Percentiles rank a stretch among this genome's conserved stretches.
phyloP scores from a whole-genome alignment of 30 jellyfish, hydroid and myxozoan genomes.

The Nemopilema nomurai region DNA sequence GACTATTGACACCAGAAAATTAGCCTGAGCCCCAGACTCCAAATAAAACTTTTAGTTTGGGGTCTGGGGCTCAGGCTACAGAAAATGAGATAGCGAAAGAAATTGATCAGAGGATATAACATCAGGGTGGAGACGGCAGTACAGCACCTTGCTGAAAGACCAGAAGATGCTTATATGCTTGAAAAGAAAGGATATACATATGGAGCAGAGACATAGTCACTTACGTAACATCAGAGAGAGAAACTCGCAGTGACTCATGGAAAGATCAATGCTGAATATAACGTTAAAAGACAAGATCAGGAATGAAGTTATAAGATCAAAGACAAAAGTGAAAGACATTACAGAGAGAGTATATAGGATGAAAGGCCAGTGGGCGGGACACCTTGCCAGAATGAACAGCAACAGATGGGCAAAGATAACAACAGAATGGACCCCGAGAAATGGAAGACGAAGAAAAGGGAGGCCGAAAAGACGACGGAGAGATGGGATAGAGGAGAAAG shows the following conservation, averaged over 20 bases:
- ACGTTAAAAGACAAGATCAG: constrained; percentile 34
- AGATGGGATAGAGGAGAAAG: constrained; percentile 20
- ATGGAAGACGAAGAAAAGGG: constrained; percentile 13
- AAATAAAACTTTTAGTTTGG: too few species aligned
- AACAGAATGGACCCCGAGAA: constrained; percentile 10
- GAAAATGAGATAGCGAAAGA: constrained; percentile 55
- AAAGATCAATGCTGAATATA: constrained; percentile 42
- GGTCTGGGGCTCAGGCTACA: too few species aligned
- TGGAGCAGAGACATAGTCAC: constrained; percentile 73
- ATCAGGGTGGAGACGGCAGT: constrained; percentile 73
- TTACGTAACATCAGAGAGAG: constrained; percentile 33
- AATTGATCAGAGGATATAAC: constrained; percentile 42
- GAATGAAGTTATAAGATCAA: constrained; percentile 38
- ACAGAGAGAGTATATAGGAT: constrained; percentile 3
- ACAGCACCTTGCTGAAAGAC: constrained; percentile 57
- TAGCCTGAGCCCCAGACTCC: too few species aligned
- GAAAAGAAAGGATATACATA: constrained; percentile 49
- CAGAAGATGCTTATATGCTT: constrained; percentile 53
- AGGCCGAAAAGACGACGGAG: neutral
- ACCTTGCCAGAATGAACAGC: constrained; percentile 47
- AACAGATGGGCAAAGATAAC: constrained; percentile 51
- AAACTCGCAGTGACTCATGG: constrained; percentile 50
- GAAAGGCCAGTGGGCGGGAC: constrained; percentile 62
- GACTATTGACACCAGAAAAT: constrained; percentile 46
- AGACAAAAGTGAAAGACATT: constrained; percentile 38